Evolutionary conservation across 2,797 vertebrate genomes (phyloP).

Genomic region (Enteromius radiatus): DNA sequence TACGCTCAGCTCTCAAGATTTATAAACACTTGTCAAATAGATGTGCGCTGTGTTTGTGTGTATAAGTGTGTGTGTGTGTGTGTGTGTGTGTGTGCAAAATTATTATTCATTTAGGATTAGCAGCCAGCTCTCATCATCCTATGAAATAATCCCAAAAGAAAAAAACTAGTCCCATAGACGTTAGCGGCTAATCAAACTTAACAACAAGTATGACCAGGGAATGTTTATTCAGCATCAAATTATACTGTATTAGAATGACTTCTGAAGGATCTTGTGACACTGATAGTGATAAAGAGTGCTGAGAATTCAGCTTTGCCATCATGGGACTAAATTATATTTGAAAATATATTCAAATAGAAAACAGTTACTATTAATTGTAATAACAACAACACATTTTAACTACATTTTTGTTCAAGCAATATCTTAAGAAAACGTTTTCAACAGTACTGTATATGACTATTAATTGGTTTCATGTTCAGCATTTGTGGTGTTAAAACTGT

Average conservation of each 20-base stretch:
- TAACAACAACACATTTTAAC: background rate
- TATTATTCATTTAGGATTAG: constrained; percentile 55
- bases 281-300: background rate
- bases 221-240: background rate
- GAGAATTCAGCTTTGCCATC: background rate
- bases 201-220: too few species aligned
- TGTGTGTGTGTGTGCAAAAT: background rate
- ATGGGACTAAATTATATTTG: background rate
- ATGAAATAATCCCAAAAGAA: constrained; percentile 54
- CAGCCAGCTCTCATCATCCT: constrained; percentile 51
- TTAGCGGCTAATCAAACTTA: background rate
- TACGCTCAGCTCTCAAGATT: background rate
- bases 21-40: background rate
- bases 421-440: background rate
- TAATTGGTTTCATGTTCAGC: background rate
- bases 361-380: background rate
- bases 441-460: background rate
- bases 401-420: background rate
- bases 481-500: background rate
- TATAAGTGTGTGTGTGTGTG: background rate
- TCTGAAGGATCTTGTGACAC: background rate
- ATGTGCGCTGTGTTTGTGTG: constrained; percentile 3
- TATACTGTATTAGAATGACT: background rate
- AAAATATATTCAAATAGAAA: background rate
- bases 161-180: constrained; percentile 38